Evolutionary conservation across 2,888 invertebrate genomes (phyloP), one percentile per base, ranked within the genome.

Genomic region (Chloroclysta siterata): DNA sequence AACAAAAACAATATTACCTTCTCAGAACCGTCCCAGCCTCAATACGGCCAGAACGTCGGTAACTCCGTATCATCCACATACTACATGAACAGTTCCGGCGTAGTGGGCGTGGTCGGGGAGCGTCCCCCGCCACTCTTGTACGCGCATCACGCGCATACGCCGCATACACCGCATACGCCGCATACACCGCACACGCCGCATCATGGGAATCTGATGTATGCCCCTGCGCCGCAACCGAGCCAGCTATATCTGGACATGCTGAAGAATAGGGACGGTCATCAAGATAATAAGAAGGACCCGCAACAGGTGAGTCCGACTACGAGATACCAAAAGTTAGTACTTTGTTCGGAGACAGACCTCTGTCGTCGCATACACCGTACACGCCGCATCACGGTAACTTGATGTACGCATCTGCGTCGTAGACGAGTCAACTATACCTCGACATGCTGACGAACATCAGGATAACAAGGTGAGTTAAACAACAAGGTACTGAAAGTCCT

Each of bases 231-330:
- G 52, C 88, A 88, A 15, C 82, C 85, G 1, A 53, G 17, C 5
- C 90, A 90, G 53, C 54, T 90, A 11, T 93, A 93, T 64, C 72
- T 92, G 6, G 92, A 93, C 42, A 88, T 93, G 84, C 56, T 92
- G 71, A 91, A 91, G 80, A 89, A 88, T 48, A 82, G 90, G 42
- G 91, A 90, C 3, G 85, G 84, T 48, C 90, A 90, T 66, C 85
- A 86, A 59, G 89, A 90, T 11, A 79, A 72, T 44, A 90, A 90
- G 76, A 90, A 90, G 65, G 90, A 91, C 1, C 13, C 80, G 3
- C 90, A 81, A 2, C 90, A 89, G 85, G 90, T 90, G 61, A 47
- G 60, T 65, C n/a, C n/a, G 7, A 36, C 36, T n/a, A n/a, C n/a
- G n/a, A n/a, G n/a, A n/a, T n/a, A n/a, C n/a, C n/a, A n/a, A n/a